phyloP scores from a whole-genome alignment of 2,113 vertebrate genomes.

The Callipepla californica region DNA sequence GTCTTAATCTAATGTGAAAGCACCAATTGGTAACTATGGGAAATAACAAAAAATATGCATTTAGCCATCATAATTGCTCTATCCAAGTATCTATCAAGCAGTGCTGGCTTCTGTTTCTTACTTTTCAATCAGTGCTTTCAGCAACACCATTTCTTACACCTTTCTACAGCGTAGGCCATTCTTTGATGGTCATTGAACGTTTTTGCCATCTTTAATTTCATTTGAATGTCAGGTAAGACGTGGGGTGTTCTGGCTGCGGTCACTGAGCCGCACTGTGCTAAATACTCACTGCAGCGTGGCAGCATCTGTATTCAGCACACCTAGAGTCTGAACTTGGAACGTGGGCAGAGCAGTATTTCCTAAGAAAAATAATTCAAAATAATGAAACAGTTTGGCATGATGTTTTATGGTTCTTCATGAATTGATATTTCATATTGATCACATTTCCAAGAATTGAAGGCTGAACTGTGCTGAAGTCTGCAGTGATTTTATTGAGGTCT shows the following conservation, averaged over 20 bases:
- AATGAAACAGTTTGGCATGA: background rate
- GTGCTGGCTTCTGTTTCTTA: constrained; percentile 11
- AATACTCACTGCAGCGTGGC: background rate
- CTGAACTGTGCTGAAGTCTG: background rate
- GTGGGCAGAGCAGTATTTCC: background rate
- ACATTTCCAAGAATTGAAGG: background rate
- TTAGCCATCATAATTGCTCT: background rate
- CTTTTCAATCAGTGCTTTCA: background rate
- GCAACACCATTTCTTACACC: background rate
- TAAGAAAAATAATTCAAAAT: background rate
- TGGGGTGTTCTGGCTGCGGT: background rate
- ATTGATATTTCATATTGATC: background rate
- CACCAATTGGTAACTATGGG: constrained; percentile 30
- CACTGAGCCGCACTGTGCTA: background rate
- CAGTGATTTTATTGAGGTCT: background rate
- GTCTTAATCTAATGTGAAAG: constrained; percentile 54
- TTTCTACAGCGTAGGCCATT: background rate
- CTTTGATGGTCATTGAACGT: background rate
- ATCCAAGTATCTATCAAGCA: background rate
- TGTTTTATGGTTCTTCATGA: background rate
- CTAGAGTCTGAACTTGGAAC: background rate
- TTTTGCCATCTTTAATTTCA: background rate
- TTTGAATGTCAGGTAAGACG: background rate
- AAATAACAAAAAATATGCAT: constrained; percentile 49
- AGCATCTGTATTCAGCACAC: background rate